Percentiles rank a stretch among this genome's conserved stretches.
These are phyloP conservation scores for Watsonalla cultraria DNA, from an alignment of 2,888 invertebrate genomes.

Conservation along the genomic window DNA sequence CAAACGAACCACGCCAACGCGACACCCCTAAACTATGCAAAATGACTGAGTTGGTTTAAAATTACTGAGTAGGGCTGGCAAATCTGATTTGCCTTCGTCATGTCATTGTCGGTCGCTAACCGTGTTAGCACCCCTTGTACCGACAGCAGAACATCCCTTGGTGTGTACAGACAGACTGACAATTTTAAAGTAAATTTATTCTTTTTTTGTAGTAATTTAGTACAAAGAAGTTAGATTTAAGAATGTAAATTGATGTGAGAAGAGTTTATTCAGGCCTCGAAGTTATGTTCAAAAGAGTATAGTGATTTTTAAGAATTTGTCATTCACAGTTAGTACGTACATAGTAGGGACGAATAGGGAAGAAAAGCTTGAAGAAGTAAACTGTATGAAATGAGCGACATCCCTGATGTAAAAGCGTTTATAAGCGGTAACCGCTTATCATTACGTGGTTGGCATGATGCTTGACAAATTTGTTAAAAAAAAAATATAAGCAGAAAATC, in stretches of 20 bases:
- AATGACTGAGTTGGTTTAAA: conserved; percentile 71
- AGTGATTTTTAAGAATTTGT: too few species aligned
- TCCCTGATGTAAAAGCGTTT: neutral
- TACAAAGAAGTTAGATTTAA: too few species aligned
- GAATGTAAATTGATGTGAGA: too few species aligned
- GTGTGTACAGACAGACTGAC: neutral
- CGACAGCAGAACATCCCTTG: conserved; percentile 34
- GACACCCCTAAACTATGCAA: conserved; percentile 52
- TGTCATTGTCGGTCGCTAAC: conserved; percentile 70
- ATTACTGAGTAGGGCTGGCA: conserved; percentile 69
- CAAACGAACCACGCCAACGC: neutral
- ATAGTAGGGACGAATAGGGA: too few species aligned
- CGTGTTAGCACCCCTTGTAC: conserved; percentile 56
- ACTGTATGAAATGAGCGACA: too few species aligned
- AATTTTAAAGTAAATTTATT: conserved; percentile 2
- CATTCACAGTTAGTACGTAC: too few species aligned
- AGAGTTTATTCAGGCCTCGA: too few species aligned
- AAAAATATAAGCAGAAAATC: too few species aligned
- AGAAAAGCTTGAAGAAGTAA: too few species aligned
- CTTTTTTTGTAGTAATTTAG: too few species aligned
- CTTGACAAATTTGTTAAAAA: conserved; percentile 8
- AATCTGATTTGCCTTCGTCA: conserved; percentile 77
- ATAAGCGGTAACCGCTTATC: neutral
- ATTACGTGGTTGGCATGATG: neutral
- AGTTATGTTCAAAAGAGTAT: neutral